Conservation (phyloP, 2,797 vertebrate species). For the Melanotaenia maccullochi region DNA sequence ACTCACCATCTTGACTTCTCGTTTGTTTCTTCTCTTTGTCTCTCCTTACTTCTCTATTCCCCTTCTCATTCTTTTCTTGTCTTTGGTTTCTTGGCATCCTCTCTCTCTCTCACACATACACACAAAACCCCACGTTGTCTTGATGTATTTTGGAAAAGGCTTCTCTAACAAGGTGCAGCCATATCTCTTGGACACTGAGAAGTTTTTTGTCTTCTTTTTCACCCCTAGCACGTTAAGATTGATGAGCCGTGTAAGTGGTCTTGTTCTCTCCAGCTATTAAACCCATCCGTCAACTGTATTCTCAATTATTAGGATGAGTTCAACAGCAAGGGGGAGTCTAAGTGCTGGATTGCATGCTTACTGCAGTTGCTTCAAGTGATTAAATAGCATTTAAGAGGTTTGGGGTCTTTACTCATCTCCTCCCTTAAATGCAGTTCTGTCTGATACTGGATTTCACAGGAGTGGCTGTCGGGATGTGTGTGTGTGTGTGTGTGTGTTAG, state of each 20-base stretch:
- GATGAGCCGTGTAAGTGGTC: conserved; percentile 76
- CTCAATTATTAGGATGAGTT: conserved; percentile 75
- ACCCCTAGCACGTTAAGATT: conserved; percentile 64
- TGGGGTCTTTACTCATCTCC: conserved; percentile 54
- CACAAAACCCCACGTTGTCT: conserved; percentile 50
- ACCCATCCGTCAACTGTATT: conserved; percentile 76
- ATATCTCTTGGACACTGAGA: conserved; percentile 68
- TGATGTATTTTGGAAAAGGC: conserved; percentile 59
- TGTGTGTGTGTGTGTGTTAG: conserved; percentile 65
- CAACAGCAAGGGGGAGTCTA: conserved; percentile 59
- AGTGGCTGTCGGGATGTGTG: conserved; percentile 62
- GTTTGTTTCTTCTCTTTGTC: conserved; percentile 21
- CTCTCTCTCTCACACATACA: not conserved
- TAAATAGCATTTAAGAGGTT: conserved; percentile 78
- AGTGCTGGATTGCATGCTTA: conserved; percentile 65
- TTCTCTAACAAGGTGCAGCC: conserved; percentile 63
- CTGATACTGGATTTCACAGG: conserved; percentile 48
- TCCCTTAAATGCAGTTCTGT: conserved; percentile 48
- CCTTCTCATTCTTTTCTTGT: conserved; percentile 20
- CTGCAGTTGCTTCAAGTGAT: conserved; percentile 69
- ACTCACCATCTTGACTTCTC: conserved; percentile 35
- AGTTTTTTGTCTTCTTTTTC: conserved; percentile 58
- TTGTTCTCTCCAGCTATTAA: conserved; percentile 78
- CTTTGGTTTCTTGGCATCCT: conserved; percentile 28
- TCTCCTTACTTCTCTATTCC: conserved; percentile 1